Base-by-base conservation (phyloP, 23 tunicate species). In the Trididemnum clinides region DNA sequence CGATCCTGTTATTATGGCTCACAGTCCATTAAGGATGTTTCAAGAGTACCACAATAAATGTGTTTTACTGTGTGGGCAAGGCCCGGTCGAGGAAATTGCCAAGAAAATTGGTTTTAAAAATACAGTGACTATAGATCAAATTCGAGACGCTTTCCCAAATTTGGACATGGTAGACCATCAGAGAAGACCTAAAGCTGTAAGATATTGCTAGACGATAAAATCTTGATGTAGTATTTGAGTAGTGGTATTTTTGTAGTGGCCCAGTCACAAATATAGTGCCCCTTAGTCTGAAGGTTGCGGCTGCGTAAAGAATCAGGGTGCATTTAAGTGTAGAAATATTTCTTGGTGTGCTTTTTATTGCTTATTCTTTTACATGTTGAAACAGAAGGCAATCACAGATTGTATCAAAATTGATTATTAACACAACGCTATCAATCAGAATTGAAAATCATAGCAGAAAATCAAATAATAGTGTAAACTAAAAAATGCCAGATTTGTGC, bases 1-100 rank as follows among this genome's bases (percentile, higher is more conserved):
- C 25, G 95, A 85, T 29, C 95, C 88, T 70, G 95, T 90, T 31
- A 90, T 90, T 82, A 87, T 90, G 87, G 88, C 95, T 5, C 95
- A 90, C 39, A 85, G 89, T 57, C 95, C 95, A 33, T 50, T 90
- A 21, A 39, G 95, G 29, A 80, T 90, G 89, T 90, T 85, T 57
- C 33, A 39, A 19, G 71, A 90, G 35, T 90, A 64, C 31, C 95
- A 90, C 51, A 65, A 90, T 44, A 85, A 90, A 71, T 84, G 95
- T 54, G 82, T 90, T 26, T 57, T 90, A 1, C 54, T 90, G 15
- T 90, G 90, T 20, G 95, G 95, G 20, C 95, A 90, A 63, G 95
- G 95, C 19, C 95, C 95, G 19, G 83, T 90, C 37, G 89, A 90
- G 38, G 33, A 85, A 25, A 90, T 90, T 33, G 95, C 95, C 26